Percentiles rank a stretch among this genome's conserved stretches.
These are phyloP conservation scores for Psophia crepitans DNA, from an alignment of 2,113 vertebrate genomes.

Conservation along the genomic window DNA sequence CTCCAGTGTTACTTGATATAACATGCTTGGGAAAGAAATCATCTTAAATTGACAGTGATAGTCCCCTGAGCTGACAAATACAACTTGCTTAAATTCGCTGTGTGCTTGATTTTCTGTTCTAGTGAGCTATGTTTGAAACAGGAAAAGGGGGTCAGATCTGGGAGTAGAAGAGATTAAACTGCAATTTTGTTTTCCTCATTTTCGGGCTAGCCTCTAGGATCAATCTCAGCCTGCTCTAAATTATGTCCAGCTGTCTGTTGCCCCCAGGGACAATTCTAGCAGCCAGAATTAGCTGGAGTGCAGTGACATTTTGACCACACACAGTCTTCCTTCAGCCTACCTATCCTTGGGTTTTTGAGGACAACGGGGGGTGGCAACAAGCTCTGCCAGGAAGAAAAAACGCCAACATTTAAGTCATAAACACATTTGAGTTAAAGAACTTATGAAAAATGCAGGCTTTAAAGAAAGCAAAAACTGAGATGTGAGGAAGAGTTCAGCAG, in stretches of 20 bases:
- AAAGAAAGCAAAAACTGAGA: background rate
- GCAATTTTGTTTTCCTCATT: slow-evolving; percentile 48
- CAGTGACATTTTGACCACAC: slow-evolving; percentile 59
- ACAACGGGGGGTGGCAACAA: background rate
- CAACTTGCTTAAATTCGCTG: background rate
- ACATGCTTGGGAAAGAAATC: background rate
- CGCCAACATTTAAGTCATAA: background rate
- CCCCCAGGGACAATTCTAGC: slow-evolving; percentile 34
- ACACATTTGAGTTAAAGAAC: background rate
- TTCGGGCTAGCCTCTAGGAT: background rate
- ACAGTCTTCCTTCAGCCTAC: slow-evolving; percentile 8
- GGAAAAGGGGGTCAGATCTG: slow-evolving; percentile 45
- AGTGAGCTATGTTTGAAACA: background rate
- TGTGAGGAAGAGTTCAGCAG: background rate
- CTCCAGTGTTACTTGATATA: slow-evolving; percentile 3
- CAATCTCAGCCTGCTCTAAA: slow-evolving; percentile 47
- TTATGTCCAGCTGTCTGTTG: slow-evolving; percentile 48
- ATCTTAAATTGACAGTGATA: background rate
- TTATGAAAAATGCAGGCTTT: background rate
- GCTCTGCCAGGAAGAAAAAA: background rate
- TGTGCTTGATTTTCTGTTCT: slow-evolving; percentile 12
- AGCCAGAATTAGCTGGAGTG: slow-evolving; percentile 41
- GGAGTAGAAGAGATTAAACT: slow-evolving; percentile 55
- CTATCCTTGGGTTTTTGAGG: slow-evolving; percentile 27
- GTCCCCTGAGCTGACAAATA: background rate